Evolutionary conservation across 2,888 invertebrate genomes (phyloP), one percentile per base, ranked within the genome.

Genomic region (Chrysomela aeneicollis): DNA sequence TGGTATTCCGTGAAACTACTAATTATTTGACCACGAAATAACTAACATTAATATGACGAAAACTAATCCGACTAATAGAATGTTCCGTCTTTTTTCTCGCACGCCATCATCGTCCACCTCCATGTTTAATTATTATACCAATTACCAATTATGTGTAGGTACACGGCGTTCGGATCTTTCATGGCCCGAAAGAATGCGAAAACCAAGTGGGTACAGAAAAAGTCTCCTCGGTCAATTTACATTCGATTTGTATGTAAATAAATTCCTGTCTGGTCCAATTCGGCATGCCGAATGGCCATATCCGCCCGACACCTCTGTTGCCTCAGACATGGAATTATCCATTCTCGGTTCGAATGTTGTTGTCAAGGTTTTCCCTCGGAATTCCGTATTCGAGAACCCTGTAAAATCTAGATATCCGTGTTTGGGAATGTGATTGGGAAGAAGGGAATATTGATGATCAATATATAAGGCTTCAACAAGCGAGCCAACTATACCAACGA

Each of bases 191-290:
- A 64, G 64, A 64, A 66, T 66, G 62, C 66, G 50, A 66, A n/a
- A 62, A 50, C 42, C 15, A 42, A 15, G 42, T 15, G 61, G 49
- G 35, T 32, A 37, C 54, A 57, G 57, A 61, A 61, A 61, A 68
- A 63, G 59, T 60, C 52, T 60, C 64, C 21, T 60, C 61, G 55
- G 61, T 68, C 61, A 61, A 68, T 68, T 68, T 66, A 64, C 66
- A 68, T 69, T 57, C 62, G 62, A 69, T 69, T 66, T 66, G 58
- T 58, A 69, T 66, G 66, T 61, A 63, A 68, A 68, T 63, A 63
- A 63, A 65, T 66, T 66, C 66, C 62, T 55, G 66, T 62, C 66
- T 66, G 66, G 62, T 59, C 62, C 61, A 59, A 65, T 65, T 63
- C 63, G 61, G 64, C 47, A 57, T 58, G 60, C 57, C 42, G 50